Conservation (phyloP, 2,113 vertebrate genomes). For the Microcebus tavaratra region DNA sequence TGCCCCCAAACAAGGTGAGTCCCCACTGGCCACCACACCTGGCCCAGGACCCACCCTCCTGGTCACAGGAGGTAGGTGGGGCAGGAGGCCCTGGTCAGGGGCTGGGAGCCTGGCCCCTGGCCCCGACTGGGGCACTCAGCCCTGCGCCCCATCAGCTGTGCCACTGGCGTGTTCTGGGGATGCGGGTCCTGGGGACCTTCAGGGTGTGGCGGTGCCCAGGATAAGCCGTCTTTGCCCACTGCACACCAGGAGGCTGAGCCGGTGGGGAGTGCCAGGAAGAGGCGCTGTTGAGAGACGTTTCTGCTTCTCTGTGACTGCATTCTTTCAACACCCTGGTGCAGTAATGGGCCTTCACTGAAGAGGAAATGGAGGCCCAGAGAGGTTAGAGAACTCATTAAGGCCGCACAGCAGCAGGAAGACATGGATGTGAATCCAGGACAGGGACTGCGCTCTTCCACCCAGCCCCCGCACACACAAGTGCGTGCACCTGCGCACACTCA, state of each 20-base stretch:
- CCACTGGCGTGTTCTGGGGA: not conserved
- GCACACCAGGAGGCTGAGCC: accelerated
- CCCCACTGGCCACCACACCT: too few species aligned
- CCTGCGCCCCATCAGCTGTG: not conserved
- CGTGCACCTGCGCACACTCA: accelerated
- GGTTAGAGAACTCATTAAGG: not conserved
- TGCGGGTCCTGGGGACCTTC: accelerated
- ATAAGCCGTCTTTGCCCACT: accelerated
- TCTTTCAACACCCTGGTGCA: not conserved
- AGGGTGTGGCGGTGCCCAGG: not conserved
- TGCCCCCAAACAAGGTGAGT: not conserved
- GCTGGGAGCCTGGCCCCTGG: not conserved
- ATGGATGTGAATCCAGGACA: not conserved
- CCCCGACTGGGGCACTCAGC: not conserved
- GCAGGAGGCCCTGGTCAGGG: not conserved
- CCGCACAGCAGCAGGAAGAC: not conserved
- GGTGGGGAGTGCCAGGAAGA: accelerated
- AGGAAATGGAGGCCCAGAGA: not conserved
- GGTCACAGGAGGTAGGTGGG: not conserved
- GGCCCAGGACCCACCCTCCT: not conserved
- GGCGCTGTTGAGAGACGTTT: not conserved
- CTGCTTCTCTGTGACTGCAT: not conserved
- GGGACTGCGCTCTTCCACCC: accelerated
- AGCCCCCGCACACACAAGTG: not conserved
- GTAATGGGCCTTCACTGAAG: not conserved